Conservation (phyloP, 1,140 invertebrate species). For the Habropoda laboriosa region DNA sequence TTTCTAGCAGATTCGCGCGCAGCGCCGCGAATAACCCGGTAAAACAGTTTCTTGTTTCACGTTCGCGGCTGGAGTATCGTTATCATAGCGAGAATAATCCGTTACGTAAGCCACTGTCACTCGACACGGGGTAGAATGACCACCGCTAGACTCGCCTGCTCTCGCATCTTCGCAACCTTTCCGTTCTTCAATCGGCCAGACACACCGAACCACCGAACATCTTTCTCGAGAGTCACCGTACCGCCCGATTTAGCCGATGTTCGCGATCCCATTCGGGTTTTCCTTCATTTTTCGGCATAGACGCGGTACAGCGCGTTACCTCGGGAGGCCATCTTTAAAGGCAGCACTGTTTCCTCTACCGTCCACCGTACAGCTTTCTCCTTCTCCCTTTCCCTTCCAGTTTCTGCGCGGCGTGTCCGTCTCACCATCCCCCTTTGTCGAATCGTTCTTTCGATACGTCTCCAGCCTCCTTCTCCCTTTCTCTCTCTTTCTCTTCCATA, state of each 20-base stretch:
- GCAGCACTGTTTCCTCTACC: constrained; percentile 56
- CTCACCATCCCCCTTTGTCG: neutral
- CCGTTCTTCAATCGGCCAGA: neutral
- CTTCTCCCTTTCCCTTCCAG: constrained; percentile 21
- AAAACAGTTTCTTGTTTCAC: constrained; percentile 60
- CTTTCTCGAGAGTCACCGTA: neutral
- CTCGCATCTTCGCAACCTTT: constrained; percentile 34
- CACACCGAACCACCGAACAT: neutral
- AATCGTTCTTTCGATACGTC: neutral
- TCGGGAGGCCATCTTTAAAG: constrained; percentile 66
- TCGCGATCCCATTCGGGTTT: neutral
- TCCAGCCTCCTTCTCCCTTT: neutral
- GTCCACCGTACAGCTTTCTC: neutral
- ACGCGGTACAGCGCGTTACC: constrained; percentile 41
- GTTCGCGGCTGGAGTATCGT: constrained; percentile 65
- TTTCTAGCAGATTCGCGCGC: constrained; percentile 60
- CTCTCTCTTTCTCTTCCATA: neutral
- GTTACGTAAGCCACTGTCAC: constrained; percentile 78
- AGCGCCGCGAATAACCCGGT: constrained; percentile 61
- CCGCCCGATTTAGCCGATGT: neutral
- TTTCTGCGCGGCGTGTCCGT: neutral
- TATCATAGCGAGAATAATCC: constrained; percentile 76
- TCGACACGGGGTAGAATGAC: constrained; percentile 71
- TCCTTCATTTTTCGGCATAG: constrained; percentile 28
- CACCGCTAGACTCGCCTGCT: constrained; percentile 45